phyloP scores from a whole-genome alignment of 2,888 invertebrate genomes.

The Zaprionus bogoriensis region DNA sequence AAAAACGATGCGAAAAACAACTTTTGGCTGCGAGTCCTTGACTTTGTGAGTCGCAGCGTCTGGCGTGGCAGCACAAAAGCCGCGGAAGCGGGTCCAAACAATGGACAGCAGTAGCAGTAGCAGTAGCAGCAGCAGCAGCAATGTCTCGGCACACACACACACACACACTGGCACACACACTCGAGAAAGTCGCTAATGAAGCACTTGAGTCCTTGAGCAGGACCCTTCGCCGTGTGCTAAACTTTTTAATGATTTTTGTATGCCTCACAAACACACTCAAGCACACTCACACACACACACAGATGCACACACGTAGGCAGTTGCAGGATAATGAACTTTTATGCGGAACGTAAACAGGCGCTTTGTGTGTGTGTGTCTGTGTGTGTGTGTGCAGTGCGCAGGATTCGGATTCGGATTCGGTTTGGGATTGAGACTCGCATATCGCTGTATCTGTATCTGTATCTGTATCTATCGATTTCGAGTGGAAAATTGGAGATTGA shows the following conservation, averaged over 20 bases:
- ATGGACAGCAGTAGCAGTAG: conserved; percentile 31
- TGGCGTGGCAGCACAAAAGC: conserved; percentile 61
- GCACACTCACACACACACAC: conserved; percentile 7
- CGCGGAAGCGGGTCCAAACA: conserved; percentile 52
- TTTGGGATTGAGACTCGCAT: too few species aligned
- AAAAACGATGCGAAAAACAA: conserved; percentile 10
- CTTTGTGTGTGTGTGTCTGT: too few species aligned
- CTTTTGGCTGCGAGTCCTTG: conserved; percentile 70
- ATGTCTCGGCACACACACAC: conserved; percentile 29
- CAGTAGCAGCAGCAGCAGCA: conserved; percentile 4
- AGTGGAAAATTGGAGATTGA: too few species aligned
- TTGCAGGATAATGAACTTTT: conserved; percentile 78
- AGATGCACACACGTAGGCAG: conserved; percentile 9
- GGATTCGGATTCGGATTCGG: conserved; percentile 40
- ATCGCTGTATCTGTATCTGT: too few species aligned
- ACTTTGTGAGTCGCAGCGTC: conserved; percentile 64
- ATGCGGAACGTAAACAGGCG: conserved; percentile 55
- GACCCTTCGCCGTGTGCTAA: conserved; percentile 58
- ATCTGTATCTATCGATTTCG: too few species aligned
- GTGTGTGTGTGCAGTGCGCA: too few species aligned
- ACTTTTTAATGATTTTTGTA: conserved; percentile 69
- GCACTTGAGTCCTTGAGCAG: conserved; percentile 65
- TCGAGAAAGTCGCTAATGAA: conserved; percentile 77
- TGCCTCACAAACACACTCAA: conserved; percentile 27
- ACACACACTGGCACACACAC: conserved; percentile 30